Evolutionary conservation across 2,113 vertebrate species (phyloP).

Genomic region (Campylomormyrus numenius): DNA sequence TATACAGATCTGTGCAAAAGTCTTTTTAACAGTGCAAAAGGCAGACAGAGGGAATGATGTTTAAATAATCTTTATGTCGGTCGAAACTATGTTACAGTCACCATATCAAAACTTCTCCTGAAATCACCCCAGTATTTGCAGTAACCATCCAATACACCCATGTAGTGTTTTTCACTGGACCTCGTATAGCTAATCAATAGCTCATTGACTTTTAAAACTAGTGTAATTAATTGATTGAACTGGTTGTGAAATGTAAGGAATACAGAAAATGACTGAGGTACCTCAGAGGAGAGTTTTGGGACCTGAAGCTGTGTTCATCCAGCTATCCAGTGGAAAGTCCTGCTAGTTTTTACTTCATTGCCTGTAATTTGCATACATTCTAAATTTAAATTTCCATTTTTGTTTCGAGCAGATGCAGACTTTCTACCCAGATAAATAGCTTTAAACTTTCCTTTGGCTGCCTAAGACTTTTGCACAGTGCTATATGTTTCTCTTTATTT

Average conservation of each 20-base stretch:
- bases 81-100: not conserved
- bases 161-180: not conserved
- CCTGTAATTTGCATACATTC: not conserved
- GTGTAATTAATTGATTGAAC: not conserved
- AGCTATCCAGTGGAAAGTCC: not conserved
- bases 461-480: not conserved
- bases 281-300: not conserved
- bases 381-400: not conserved
- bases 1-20: not conserved
- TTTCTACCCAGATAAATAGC: not conserved
- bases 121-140: not conserved
- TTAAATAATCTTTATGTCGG: not conserved
- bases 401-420: not conserved
- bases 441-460: not conserved
- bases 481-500: not conserved
- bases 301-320: too few relatives aligned
- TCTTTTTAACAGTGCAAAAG: not conserved
- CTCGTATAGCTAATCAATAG: not conserved
- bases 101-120: not conserved
- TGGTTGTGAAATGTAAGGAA: not conserved
- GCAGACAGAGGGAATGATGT: not conserved
- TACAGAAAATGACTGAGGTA: not conserved
- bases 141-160: not conserved
- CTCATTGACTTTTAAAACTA: not conserved
- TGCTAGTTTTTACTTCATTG: not conserved